A percentile compares a stretch with the other conserved stretches of the same genome.
Conservation (phyloP, 92 coral and sea anemone species). For the Phenganax subtilis region DNA sequence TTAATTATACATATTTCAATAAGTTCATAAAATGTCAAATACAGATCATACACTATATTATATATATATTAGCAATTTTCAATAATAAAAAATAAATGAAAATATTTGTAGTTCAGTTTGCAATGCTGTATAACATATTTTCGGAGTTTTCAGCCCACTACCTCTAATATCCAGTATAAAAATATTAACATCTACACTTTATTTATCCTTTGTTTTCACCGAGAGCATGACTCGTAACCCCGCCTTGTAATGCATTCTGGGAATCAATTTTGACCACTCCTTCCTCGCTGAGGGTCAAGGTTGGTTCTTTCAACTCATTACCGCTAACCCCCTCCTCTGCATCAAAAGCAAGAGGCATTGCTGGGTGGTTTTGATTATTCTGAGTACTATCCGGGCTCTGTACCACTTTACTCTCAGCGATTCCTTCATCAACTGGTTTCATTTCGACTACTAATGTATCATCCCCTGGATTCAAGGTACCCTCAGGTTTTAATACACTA, state of each 20-base stretch:
- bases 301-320: conserved; percentile 24
- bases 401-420: not conserved
- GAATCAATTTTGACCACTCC: conserved; percentile 30
- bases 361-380: not conserved
- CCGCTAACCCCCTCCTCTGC: not conserved
- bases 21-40: not conserved
- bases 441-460: conserved; percentile 41
- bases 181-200: not conserved
- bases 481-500: not conserved
- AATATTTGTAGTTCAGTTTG: too few relatives aligned
- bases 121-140: too few relatives aligned
- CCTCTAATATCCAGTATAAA: too few relatives aligned
- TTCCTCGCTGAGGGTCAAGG: conserved; percentile 32
- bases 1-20: too few relatives aligned
- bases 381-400: not conserved
- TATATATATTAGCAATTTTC: not conserved
- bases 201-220: not conserved
- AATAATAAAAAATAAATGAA: too few relatives aligned
- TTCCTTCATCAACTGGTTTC: conserved; percentile 23
- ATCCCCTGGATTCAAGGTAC: not conserved
- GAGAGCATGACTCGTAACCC: not conserved
- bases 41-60: not conserved
- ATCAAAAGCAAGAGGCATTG: conserved; percentile 5
- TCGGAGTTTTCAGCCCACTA: too few relatives aligned
- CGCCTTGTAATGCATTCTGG: not conserved